A percentile compares a stretch with the other conserved stretches of the same genome.
These are phyloP conservation scores for Polymixis lichenea DNA, from an alignment of 2,888 invertebrate genomes.

Conservation along the genomic window DNA sequence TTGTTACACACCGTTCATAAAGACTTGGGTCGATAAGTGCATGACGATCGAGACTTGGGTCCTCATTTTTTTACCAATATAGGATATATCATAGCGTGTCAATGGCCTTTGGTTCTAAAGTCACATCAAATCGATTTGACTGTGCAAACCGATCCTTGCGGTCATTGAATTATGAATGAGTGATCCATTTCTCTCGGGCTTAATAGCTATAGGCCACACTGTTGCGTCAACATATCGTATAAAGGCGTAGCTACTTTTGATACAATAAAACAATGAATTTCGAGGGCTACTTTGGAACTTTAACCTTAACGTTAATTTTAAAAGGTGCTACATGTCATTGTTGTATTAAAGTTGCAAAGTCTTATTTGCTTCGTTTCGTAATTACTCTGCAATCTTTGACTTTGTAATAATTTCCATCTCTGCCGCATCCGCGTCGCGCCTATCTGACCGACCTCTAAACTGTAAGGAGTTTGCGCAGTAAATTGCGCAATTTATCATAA, in stretches of 20 bases:
- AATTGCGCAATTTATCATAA: constrained; percentile 41
- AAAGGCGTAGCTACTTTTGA: not conserved
- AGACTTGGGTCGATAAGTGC: not conserved
- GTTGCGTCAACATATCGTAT: constrained; percentile 5
- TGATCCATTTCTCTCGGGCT: constrained; percentile 44
- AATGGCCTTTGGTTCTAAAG: constrained; percentile 43
- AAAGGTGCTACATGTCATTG: not conserved
- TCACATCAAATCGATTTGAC: constrained; percentile 52
- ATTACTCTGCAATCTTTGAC: not conserved
- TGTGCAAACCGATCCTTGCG: constrained; percentile 43
- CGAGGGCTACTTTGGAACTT: too few relatives aligned
- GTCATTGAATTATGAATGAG: constrained; percentile 58
- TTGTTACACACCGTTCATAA: not conserved
- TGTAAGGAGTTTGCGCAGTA: constrained; percentile 30
- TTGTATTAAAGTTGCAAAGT: too few relatives aligned
- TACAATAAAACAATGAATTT: too few relatives aligned
- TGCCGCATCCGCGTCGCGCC: not conserved
- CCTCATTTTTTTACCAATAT: not conserved
- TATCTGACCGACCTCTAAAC: constrained; percentile 4
- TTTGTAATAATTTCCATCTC: not conserved
- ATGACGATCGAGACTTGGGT: not conserved
- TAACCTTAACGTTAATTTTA: not conserved
- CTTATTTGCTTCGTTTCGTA: not conserved
- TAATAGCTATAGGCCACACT: constrained; percentile 12
- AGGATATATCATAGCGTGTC: constrained; percentile 33